Base-by-base conservation (phyloP, 2,113 vertebrate genomes). In the Coptodon bakossiorum region DNA sequence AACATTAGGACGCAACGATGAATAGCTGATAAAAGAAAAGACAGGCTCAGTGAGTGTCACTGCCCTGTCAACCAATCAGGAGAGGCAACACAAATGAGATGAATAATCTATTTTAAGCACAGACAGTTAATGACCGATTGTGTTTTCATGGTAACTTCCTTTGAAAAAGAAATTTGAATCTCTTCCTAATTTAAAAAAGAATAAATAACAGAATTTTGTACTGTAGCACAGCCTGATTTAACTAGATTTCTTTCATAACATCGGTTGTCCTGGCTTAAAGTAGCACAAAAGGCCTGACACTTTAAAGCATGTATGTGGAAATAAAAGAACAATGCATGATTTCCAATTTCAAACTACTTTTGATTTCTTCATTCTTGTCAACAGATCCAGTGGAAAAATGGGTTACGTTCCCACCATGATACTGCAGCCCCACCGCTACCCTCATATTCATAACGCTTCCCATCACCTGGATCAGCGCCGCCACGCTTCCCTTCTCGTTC, bases 361-460 rank as follows among this genome's bases (percentile, higher is more conserved):
- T 73, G 3, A 89, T 78, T 14, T 24, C n/a, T 11, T 29, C 4
- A 19, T 71, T 89, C 3, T 16, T 9, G 6, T 29, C 14, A 24
- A 79, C 95, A 99, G 98, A 88, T 96, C 97, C 81, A 93, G 94
- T 0, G 91, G 94, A 7, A 89, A 79, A 38, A 86, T 68, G 0
- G 98, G 98, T 10, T 98, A 97, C 40, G 88, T 98, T 4, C 98
- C 98, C 0, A 93, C 96, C 3, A 94, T 98, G 90, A 97, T 94
- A 91, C 97, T 98, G 38, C 95, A 97, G 88, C 96, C 96, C 7
- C 96, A 97, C 90, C 94, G 68, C 68, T 94, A 95, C 40, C 97
- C 97, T 19, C 96, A 95, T 19, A 50, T 92, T 84, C 95, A 86
- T 22, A 89, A 97, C 14, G 71, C 90, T 24, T 61, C 45, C 19